Base-by-base conservation (phyloP, 2,113 vertebrate species). In the Oreochromis aureus region DNA sequence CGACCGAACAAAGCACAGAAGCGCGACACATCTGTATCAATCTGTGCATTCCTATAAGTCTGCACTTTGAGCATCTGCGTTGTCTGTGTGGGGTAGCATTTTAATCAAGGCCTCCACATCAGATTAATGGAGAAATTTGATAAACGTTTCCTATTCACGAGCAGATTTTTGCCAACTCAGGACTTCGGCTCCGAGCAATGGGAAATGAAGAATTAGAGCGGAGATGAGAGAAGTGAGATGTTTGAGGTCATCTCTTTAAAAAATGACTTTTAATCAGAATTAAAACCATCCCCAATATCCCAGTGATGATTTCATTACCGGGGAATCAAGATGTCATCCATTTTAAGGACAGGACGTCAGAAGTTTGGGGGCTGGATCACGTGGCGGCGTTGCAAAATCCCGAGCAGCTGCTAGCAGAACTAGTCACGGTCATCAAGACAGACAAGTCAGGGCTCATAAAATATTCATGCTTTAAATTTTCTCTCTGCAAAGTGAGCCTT, bases 191-290 rank as follows among this genome's bases (percentile, higher is more conserved):
- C 66, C 3, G 82, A 93, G 93, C 91, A 55, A 91, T 79, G 92
- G 92, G 89, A 92, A 92, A 94, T 94, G 94, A 94, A 91, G 93
- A 93, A 95, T 94, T 90, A 94, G 93, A 86, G 88, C 61, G 76
- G 86, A 91, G 92, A 93, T 85, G 93, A 89, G 92, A 87, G 91
- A 15, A 95, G 89, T 80, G 93, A 89, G 86, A 94, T 94, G 93
- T 94, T 93, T 92, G 94, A 94, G 95, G 95, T 95, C 92, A 95
- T 95, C 89, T 84, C 91, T 94, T 93, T 93, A 91, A 95, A 94
- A 95, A 94, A 94, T 87, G 86, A 94, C 92, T 94, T 95, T 93
- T 94, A 95, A 94, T 95, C 94, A 94, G 92, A 94, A 95, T 95
- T 92, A 93, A 96, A 95, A 94, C 84, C 85, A 80, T 88, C 92